These are phyloP conservation scores for Crossocerus cetratus DNA, from an alignment of 2,888 invertebrate species.

Conservation along the genomic window DNA sequence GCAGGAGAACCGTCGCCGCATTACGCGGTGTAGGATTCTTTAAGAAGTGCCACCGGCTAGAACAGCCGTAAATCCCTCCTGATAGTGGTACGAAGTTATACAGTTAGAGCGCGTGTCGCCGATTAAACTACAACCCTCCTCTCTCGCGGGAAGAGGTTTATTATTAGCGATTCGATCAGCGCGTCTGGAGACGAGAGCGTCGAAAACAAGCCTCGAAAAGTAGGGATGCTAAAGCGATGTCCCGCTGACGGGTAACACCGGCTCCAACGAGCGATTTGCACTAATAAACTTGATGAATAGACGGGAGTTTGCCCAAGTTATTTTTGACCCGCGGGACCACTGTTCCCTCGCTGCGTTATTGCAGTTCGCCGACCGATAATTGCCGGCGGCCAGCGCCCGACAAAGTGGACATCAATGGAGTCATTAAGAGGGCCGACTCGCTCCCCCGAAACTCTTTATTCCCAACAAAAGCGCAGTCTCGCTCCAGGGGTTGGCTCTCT, in stretches of 20 bases:
- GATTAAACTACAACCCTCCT: no score
- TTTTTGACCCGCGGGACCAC: not conserved
- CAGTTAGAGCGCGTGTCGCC: no score
- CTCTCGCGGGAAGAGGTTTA: no score
- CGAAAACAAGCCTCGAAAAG: no score
- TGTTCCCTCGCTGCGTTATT: not conserved
- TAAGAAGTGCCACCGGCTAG: slow-evolving; percentile 8
- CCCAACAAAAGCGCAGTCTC: not conserved
- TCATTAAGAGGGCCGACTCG: not conserved
- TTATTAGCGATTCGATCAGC: no score
- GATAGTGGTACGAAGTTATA: not conserved
- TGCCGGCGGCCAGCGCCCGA: not conserved
- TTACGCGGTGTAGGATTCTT: slow-evolving; percentile 2
- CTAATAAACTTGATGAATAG: not conserved
- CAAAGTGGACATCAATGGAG: not conserved
- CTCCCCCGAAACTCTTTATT: not conserved
- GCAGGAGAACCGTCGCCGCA: not conserved
- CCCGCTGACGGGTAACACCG: no score
- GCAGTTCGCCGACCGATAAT: not conserved
- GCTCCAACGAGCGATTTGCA: not conserved
- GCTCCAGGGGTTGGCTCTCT: no score
- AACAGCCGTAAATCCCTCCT: slow-evolving; percentile 26
- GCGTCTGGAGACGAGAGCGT: no score
- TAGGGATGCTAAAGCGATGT: no score
- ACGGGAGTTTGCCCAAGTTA: not conserved